Percentiles rank a stretch among this genome's conserved stretches.
These are phyloP conservation scores for Brachyhypopomus occidentalis DNA, from an alignment of 2,113 vertebrate species.

Conservation along the genomic window DNA sequence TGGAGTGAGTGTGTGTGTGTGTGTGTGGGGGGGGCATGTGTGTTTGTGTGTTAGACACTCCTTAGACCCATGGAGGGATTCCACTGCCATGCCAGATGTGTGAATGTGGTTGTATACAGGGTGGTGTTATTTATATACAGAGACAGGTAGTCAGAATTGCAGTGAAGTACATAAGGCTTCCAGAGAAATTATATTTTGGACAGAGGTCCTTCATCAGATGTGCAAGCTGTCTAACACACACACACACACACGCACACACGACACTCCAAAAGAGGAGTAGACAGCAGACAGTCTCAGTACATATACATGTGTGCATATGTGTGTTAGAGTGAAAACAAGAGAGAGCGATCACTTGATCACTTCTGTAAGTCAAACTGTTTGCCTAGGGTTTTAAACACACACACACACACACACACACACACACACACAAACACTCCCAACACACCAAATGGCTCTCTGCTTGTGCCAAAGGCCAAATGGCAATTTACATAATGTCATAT, in stretches of 20 bases:
- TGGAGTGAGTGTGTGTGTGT: no score
- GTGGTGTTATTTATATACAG: slow-evolving; percentile 2
- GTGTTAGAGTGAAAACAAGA: not conserved
- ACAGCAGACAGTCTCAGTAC: not conserved
- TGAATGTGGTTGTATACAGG: not conserved
- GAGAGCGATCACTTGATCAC: no score
- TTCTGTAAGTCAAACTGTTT: not conserved
- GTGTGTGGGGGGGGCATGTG: no score
- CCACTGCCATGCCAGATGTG: slow-evolving; percentile 17
- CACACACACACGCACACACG: no score
- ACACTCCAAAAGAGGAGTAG: no score
- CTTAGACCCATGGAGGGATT: slow-evolving; percentile 12
- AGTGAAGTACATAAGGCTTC: no score
- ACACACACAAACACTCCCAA: slow-evolving; percentile 1
- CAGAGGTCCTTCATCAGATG: no score
- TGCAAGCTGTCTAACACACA: no score
- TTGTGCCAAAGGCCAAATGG: slow-evolving; percentile 70
- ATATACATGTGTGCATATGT: slow-evolving; percentile 17
- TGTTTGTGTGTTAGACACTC: slow-evolving; percentile 19
- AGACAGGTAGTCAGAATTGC: not conserved
- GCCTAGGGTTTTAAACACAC: not conserved
- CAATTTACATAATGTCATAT: slow-evolving; percentile 79
- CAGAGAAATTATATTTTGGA: no score
- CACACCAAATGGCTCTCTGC: slow-evolving; percentile 61
- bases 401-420: slow-evolving; percentile 7